phyloP scores from a whole-genome alignment of 2,797 vertebrate species.

The Valencia hispanica region DNA sequence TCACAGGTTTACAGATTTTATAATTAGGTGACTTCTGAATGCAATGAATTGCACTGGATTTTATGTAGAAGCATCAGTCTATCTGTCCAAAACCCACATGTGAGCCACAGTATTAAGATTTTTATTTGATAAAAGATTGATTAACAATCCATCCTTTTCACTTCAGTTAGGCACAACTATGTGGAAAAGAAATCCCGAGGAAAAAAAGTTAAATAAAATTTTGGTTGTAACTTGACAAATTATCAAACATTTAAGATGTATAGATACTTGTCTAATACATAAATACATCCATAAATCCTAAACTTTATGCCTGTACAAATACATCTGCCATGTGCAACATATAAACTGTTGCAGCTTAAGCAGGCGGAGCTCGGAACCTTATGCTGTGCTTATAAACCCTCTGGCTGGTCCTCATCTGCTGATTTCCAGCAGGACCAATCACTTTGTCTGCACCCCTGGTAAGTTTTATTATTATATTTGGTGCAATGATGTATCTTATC shows the following conservation, averaged over 20 bases:
- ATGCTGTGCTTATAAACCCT: slow-evolving; percentile 61
- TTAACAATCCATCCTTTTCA: background rate
- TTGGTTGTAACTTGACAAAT: background rate
- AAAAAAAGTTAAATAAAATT: background rate
- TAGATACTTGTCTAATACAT: background rate
- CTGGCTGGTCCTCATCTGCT: slow-evolving; percentile 32
- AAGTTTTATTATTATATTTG: slow-evolving; percentile 42
- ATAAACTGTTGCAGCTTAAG: slow-evolving; percentile 34
- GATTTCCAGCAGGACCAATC: slow-evolving; percentile 49
- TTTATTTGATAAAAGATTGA: too few relatives aligned
- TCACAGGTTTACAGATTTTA: background rate
- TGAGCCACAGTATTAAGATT: background rate
- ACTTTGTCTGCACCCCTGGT: slow-evolving; percentile 59
- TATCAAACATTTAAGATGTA: background rate
- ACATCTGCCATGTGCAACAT: slow-evolving; percentile 8
- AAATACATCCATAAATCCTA: background rate
- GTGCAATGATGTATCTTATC: background rate
- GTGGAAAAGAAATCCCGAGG: background rate
- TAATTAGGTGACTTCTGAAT: background rate
- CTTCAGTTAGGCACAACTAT: background rate
- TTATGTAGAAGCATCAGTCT: too few relatives aligned
- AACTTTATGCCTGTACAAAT: background rate
- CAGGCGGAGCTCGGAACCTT: slow-evolving; percentile 64
- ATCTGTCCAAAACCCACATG: background rate
- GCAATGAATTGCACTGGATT: background rate